These are phyloP conservation scores for Falco rusticolus DNA, from an alignment of 2,797 vertebrate genomes.

Conservation along the genomic window DNA sequence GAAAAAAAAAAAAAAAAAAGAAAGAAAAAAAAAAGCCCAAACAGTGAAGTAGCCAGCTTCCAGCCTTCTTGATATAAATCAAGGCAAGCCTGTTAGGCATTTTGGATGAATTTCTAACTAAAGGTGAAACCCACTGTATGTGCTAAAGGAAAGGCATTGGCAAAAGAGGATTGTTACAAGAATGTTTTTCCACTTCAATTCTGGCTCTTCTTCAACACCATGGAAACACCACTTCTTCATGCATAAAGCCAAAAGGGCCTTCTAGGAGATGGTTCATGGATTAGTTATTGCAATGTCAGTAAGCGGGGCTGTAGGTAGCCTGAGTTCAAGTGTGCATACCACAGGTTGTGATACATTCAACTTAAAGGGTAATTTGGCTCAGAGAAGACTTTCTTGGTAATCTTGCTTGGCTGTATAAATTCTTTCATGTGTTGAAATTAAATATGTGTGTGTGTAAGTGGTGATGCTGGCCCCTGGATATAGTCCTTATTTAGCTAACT, in stretches of 20 bases:
- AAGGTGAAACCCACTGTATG: background rate
- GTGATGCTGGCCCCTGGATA: background rate
- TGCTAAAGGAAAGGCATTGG: background rate
- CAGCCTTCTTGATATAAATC: conserved; percentile 15
- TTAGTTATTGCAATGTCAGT: background rate
- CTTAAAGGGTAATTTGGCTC: background rate
- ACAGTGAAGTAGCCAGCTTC: conserved; percentile 40
- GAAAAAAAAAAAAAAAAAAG: too few relatives aligned
- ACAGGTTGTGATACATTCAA: background rate
- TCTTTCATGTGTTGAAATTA: background rate
- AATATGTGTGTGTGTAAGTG: background rate
- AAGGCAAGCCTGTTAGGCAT: background rate
- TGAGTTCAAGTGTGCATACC: background rate
- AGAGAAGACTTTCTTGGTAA: background rate
- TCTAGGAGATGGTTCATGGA: background rate
- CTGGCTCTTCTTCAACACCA: background rate
- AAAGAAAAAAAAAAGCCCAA: too few relatives aligned
- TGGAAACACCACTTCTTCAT: background rate
- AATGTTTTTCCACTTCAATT: background rate
- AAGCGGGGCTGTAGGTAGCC: background rate
- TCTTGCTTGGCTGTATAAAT: background rate
- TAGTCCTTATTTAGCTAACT: background rate
- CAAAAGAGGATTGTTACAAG: background rate
- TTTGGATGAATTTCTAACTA: background rate
- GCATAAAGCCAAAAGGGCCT: background rate